Evolutionary conservation across 2,797 vertebrate genomes (phyloP).

Genomic region (Alfaro cultratus): DNA sequence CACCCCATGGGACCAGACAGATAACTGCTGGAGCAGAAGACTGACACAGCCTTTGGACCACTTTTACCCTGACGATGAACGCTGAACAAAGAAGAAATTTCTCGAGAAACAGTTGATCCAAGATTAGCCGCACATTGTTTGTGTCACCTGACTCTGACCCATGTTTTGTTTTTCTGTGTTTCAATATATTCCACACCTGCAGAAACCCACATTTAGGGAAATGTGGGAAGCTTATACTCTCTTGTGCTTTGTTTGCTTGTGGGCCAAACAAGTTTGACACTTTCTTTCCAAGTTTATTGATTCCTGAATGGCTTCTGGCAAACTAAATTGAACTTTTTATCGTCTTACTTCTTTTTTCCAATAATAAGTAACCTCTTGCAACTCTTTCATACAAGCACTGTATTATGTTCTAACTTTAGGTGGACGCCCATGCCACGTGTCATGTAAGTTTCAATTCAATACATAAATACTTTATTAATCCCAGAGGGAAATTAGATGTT

Average conservation of each 20-base stretch:
- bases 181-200: slow-evolving; percentile 33
- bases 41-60: slow-evolving; percentile 41
- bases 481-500: neutral
- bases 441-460: neutral
- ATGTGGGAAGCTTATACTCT: slow-evolving; percentile 11
- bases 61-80: slow-evolving; percentile 42
- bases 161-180: slow-evolving; percentile 24
- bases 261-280: neutral
- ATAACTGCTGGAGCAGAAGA: slow-evolving; percentile 44
- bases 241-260: neutral
- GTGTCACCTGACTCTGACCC: slow-evolving; percentile 33
- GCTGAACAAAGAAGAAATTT: slow-evolving; percentile 44
- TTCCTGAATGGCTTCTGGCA: neutral
- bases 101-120: slow-evolving; percentile 34
- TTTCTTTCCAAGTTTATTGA: neutral
- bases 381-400: neutral
- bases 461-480: no score
- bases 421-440: neutral
- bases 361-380: neutral
- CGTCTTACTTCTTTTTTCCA: neutral
- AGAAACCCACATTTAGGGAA: slow-evolving; percentile 36
- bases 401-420: neutral
- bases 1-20: slow-evolving; percentile 41
- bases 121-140: slow-evolving; percentile 16
- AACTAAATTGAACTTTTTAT: neutral